Percentiles rank a stretch among this genome's conserved stretches.
phyloP scores from a whole-genome alignment of 2,888 invertebrate species.

The Nemapogon koenigi region DNA sequence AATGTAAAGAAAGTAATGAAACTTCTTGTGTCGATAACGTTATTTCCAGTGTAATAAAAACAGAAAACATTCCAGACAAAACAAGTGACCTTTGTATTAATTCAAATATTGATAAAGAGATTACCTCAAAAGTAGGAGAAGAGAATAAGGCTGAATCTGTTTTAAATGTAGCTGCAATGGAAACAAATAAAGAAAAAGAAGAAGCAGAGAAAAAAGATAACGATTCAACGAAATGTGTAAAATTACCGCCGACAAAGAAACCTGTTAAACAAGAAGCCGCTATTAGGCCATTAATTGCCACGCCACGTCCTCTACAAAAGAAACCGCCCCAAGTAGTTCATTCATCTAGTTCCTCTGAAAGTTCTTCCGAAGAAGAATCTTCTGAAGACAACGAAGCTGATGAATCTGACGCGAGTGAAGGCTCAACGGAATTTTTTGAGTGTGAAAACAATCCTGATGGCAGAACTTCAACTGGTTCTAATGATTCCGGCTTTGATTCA shows the following conservation, averaged over 20 bases:
- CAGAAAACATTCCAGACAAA: conserved; percentile 35
- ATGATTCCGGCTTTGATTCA: conserved; percentile 84
- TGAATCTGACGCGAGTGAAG: conserved; percentile 47
- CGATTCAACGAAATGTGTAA: conserved; percentile 15
- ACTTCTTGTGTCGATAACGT: neutral
- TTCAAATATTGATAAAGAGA: neutral
- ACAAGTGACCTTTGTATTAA: conserved; percentile 18
- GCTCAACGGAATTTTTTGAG: conserved; percentile 47
- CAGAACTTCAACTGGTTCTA: conserved; percentile 77
- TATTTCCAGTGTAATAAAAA: too few species aligned
- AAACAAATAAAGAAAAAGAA: conserved; percentile 20
- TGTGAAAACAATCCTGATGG: conserved; percentile 59
- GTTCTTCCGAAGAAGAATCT: conserved; percentile 47
- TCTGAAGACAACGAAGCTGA: conserved; percentile 32
- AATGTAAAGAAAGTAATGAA: conserved; percentile 10
- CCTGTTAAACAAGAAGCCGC: conserved; percentile 63
- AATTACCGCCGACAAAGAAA: conserved; percentile 23
- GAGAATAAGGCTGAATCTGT: conserved; percentile 32
- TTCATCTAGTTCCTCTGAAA: conserved; percentile 48
- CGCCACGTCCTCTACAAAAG: conserved; percentile 68
- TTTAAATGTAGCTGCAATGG: conserved; percentile 20
- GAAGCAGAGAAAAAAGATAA: conserved; percentile 14
- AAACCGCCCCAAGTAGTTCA: conserved; percentile 45
- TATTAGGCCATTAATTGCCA: conserved; percentile 63
- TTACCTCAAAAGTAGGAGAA: conserved; percentile 20